A percentile compares a stretch with the other conserved stretches of the same genome.
Evolutionary conservation across 1,140 invertebrate genomes (phyloP).

Genomic region (Leptinotarsa texana): DNA sequence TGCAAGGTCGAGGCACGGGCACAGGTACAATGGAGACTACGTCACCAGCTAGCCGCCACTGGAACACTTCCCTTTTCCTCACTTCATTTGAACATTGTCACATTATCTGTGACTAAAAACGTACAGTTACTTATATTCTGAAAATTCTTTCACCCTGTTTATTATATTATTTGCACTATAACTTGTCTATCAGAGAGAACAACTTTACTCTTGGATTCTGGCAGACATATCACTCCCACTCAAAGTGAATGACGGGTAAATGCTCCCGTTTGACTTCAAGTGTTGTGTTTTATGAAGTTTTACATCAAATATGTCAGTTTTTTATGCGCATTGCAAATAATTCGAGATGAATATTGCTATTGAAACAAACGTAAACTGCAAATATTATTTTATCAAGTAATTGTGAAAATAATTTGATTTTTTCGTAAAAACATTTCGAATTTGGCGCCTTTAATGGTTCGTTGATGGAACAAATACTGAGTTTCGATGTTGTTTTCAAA

Average conservation of each 20-base stretch:
- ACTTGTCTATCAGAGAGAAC: conserved; percentile 15
- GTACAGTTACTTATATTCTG: not conserved
- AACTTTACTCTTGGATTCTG: conserved; percentile 15
- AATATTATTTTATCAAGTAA: not conserved
- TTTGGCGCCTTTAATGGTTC: not conserved
- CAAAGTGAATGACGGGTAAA: conserved; percentile 14
- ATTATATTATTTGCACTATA: conserved; percentile 15
- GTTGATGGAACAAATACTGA: not conserved
- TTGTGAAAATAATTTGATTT: not conserved
- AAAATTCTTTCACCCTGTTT: not conserved
- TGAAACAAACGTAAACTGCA: not conserved
- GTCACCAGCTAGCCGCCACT: conserved; percentile 26
- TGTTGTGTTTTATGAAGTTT: conserved; percentile 2
- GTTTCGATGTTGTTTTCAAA: no score
- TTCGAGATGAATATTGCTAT: not conserved
- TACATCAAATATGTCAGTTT: not conserved
- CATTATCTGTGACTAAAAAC: conserved; percentile 11
- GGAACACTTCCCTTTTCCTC: conserved; percentile 10
- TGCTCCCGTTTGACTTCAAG: not conserved
- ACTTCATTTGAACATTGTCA: conserved; percentile 7
- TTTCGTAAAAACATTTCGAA: not conserved
- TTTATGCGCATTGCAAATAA: conserved; percentile 3
- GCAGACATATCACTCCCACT: conserved; percentile 24
- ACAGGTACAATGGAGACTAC: conserved; percentile 25
- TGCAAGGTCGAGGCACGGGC: conserved; percentile 26